Base-by-base conservation (phyloP, 2,888 invertebrate species). In the Protophormia terraenovae region DNA sequence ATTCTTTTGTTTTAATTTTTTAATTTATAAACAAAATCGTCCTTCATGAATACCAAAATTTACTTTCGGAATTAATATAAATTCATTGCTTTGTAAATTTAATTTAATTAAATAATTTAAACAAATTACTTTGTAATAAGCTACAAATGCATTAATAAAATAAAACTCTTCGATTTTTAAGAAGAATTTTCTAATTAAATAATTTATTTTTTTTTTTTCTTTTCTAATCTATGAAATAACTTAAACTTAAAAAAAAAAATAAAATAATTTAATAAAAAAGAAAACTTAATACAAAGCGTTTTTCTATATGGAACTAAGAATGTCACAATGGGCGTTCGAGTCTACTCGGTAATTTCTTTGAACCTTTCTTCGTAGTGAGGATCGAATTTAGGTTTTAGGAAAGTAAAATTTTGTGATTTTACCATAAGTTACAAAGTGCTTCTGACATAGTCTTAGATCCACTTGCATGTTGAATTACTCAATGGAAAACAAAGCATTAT, bases 161-260 rank as follows among this genome's bases (percentile, higher is more conserved):
- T 76, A 88, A 88, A 88, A 88, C 84, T 88, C 90, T 92, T 92
- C 90, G 91, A 91, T 91, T 92, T 88, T 92, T 92, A 91, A 89
- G 91, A 92, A 91, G 92, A 88, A 88, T 89, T 89, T 88, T 87
- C 89, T 89, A 89, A 91, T 90, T 89, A 89, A 90, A 76, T 60
- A 72, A 58, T 72, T 80, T 72, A 32, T 71, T 64, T 75, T 83
- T n/a, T n/a, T n/a, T n/a, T n/a, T n/a, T 62, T 83, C 53, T 45
- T 79, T 81, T 84, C 47, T 38, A 71, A 82, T 66, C 64, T 75
- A 75, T 81, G 12, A 73, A 81, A 75, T 72, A 77, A 84, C 50
- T 81, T 78, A 69, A 78, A 69, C 8, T 58, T 67, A 24, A 75
- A 67, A 75, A 76, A 58, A 32, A 58, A 19, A 16, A 32, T 14